Conservation (phyloP, 1,140 invertebrate genomes). For the Anoplolepis gracilipes region DNA sequence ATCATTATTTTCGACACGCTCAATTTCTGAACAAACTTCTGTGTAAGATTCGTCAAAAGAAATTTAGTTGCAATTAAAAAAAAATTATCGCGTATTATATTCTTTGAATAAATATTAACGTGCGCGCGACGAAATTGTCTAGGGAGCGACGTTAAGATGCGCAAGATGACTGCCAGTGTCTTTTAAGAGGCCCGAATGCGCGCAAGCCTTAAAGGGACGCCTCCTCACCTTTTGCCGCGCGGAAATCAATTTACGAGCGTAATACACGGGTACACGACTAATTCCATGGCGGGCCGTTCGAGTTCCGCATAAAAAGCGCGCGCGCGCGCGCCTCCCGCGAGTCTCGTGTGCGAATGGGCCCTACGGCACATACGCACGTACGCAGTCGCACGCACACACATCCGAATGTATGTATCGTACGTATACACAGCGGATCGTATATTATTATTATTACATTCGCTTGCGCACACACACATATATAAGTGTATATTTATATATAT, state of each 20-base stretch:
- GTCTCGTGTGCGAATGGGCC: constrained; percentile 52
- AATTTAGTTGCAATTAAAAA: background rate
- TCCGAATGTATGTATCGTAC: background rate
- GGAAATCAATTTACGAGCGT: constrained; percentile 77
- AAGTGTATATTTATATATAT: background rate
- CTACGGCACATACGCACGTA: constrained; percentile 24
- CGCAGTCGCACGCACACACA: background rate
- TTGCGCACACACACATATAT: background rate
- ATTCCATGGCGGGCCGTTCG: constrained; percentile 66
- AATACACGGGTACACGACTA: constrained; percentile 75
- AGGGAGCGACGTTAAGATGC: constrained; percentile 17
- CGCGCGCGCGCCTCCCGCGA: constrained; percentile 20
- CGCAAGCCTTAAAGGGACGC: constrained; percentile 59
- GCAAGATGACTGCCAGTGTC: constrained; percentile 33
- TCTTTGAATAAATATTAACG: background rate
- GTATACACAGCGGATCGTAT: background rate
- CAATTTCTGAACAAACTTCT: background rate
- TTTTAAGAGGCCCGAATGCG: constrained; percentile 4
- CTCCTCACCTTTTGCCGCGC: constrained; percentile 67
- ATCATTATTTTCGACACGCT: background rate
- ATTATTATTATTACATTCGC: background rate
- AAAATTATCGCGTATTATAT: background rate
- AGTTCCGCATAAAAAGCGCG: constrained; percentile 66
- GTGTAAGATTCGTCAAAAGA: background rate
- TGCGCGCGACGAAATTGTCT: background rate